Conservation (phyloP, 2,797 vertebrate genomes). For the Sebastes wilsoni region DNA sequence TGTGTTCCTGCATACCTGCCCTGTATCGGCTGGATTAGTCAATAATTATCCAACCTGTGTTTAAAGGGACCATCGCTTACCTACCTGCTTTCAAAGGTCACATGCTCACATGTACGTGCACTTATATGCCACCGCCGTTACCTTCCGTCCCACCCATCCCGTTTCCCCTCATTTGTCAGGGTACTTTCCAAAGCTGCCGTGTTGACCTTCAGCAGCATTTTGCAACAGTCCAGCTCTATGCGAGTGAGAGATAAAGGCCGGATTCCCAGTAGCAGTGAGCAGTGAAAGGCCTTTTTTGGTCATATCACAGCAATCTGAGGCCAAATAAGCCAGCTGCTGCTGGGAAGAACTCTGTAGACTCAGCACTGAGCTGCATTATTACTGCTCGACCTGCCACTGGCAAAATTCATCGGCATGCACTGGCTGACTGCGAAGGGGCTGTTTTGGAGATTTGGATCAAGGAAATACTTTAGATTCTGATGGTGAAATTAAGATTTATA, state of each 20-base stretch:
- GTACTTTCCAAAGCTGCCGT: slow-evolving; percentile 10
- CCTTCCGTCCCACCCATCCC: not conserved
- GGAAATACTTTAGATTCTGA: slow-evolving; percentile 39
- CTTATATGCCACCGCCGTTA: not conserved
- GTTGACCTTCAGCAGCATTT: slow-evolving; percentile 62
- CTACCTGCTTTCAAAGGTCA: slow-evolving; percentile 5
- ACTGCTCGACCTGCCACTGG: slow-evolving; percentile 51
- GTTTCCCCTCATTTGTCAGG: not conserved
- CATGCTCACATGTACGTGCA: not conserved
- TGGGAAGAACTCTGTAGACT: slow-evolving; percentile 59
- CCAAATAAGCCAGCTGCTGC: slow-evolving; percentile 66
- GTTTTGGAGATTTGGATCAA: slow-evolving; percentile 39
- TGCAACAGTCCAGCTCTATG: slow-evolving; percentile 55
- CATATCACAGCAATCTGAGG: slow-evolving; percentile 68
- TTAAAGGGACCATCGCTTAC: not conserved
- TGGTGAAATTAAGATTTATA: slow-evolving; percentile 39
- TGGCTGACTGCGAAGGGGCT: slow-evolving; percentile 9
- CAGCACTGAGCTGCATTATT: slow-evolving; percentile 59
- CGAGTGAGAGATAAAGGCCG: slow-evolving; percentile 60
- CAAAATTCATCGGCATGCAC: slow-evolving; percentile 36
- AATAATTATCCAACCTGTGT: slow-evolving; percentile 42
- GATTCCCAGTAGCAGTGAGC: slow-evolving; percentile 65
- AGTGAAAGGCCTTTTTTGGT: slow-evolving; percentile 81
- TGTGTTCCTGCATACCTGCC: not conserved
- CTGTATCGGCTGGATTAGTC: slow-evolving; percentile 19